A percentile compares a stretch with the other conserved stretches of the same genome.
These are phyloP conservation scores for Trichonephila clavata DNA, from an alignment of 1,140 invertebrate species.

Conservation along the genomic window DNA sequence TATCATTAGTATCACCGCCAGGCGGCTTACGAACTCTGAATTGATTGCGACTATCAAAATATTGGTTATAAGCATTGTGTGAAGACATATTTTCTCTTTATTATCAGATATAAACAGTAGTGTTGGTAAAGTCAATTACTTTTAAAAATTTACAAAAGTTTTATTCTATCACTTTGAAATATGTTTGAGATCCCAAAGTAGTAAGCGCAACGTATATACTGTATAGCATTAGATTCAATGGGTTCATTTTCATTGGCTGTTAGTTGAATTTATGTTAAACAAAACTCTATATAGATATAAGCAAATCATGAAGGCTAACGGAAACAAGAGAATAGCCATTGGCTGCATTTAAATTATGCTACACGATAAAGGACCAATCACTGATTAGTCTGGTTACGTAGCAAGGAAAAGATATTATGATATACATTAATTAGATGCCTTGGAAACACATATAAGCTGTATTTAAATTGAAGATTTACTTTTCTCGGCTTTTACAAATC, in stretches of 20 bases:
- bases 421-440: too few species aligned
- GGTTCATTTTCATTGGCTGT: not conserved
- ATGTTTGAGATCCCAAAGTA: not conserved
- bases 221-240: not conserved
- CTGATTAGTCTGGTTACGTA: too few species aligned
- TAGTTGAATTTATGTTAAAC: not conserved
- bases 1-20: not conserved
- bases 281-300: not conserved
- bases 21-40: conserved; percentile 6
- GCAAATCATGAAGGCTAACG: too few species aligned
- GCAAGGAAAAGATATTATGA: too few species aligned
- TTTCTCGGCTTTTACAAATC: too few species aligned
- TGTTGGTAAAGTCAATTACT: not conserved
- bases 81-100: not conserved
- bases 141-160: not conserved
- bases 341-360: too few species aligned
- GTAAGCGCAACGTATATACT: not conserved
- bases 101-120: not conserved
- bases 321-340: too few species aligned
- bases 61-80: not conserved
- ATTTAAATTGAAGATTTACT: too few species aligned
- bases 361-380: too few species aligned
- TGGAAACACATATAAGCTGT: too few species aligned
- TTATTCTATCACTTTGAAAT: not conserved
- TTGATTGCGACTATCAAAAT: not conserved